Evolutionary conservation across 2,113 vertebrate genomes (phyloP).

Genomic region (Onychostoma macrolepis): DNA sequence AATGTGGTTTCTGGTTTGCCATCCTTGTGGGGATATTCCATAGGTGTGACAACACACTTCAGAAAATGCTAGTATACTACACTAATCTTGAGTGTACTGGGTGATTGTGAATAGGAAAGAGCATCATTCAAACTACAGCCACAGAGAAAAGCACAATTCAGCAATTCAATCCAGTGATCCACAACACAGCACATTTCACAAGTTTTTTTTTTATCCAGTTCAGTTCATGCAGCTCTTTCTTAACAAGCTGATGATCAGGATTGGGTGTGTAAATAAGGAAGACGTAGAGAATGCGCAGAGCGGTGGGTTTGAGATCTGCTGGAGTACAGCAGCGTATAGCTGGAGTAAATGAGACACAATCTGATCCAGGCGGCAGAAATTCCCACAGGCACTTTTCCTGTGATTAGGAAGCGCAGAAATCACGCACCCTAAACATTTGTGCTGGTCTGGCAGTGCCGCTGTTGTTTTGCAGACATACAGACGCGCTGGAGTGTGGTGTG

Average conservation of each 20-base stretch:
- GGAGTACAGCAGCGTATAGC: background rate
- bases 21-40: no score
- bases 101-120: background rate
- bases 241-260: background rate
- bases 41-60: no score
- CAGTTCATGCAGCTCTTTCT: background rate
- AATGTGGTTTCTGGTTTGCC: no score
- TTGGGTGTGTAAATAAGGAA: background rate
- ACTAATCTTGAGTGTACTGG: no score
- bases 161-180: background rate
- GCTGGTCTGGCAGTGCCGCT: conserved; percentile 21
- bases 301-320: background rate
- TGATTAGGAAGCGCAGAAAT: conserved; percentile 60
- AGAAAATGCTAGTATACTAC: no score
- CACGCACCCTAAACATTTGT: conserved; percentile 47
- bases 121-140: background rate
- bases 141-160: background rate
- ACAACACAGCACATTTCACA: background rate
- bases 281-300: background rate
- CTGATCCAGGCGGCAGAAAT: conserved; percentile 31
- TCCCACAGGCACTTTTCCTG: conserved; percentile 52
- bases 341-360: conserved; percentile 25
- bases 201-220: no score
- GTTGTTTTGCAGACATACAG: conserved; percentile 48
- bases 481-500: background rate